Base-by-base conservation (phyloP, 64 coral and sea anemone species). In the Montipora efflorescens region DNA sequence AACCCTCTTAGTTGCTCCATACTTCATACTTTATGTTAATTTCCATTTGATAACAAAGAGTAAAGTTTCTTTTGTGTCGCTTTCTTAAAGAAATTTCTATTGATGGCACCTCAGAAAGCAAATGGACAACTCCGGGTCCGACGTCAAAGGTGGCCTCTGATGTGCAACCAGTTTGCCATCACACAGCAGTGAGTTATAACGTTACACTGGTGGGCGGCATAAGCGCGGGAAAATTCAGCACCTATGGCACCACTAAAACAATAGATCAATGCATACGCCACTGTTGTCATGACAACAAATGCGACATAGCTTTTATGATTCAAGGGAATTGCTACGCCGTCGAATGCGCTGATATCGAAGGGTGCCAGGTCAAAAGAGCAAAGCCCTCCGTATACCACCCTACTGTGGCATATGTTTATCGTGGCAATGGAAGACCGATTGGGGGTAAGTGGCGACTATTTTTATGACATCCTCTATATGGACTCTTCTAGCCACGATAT, bases 271-370 rank as follows among this genome's bases (percentile, higher is more conserved):
- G 96, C 20, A 95, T 98, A 89, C 89, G 96, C 85, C 79, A 92
- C 49, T 98, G 96, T 92, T 98, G 96, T 16, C 93, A 88, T 85
- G 96, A 98, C 84, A 79, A 98, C 79, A 95, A 87, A 18, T 98
- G 96, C 46, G 90, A 98, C 96, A 62, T 98, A 20, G 83, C 89
- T 19, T 98, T 98, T 71, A 98, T 98, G 96, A 94, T 98, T 61
- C 96, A 98, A 79, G 92, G 88, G 10, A 98, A 98, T n/a, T 98
- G 96, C 50, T 98, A 98, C 81, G 83, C 93, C 13, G 96, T 98
- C 0, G 83, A 98, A 47, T 98, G 96, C 87, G 78, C 84, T 15
- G 84, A 92, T 79, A 43, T 12, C 5, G 84, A 74, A 28, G 90
- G 83, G 28, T 98, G 96, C 18, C 92, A 94, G 90, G 91, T 98